Base-by-base conservation (phyloP, 2,113 vertebrate genomes). In the Octodon degus region DNA sequence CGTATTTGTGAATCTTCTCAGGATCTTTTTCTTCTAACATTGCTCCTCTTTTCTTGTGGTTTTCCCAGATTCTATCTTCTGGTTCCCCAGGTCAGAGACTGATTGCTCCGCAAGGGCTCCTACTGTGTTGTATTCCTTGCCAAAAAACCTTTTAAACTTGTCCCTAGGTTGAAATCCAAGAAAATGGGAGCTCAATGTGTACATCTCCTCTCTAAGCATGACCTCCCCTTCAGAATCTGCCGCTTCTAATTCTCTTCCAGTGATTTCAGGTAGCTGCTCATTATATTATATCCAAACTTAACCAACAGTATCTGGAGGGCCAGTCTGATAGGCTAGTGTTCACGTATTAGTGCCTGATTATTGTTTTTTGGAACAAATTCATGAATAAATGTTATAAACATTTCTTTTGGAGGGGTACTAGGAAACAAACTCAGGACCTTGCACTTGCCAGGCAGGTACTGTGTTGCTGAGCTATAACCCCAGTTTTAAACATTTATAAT, bases 361-460 rank as follows among this genome's bases (percentile, higher is more conserved):
- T 2, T 93, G 62, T 74, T 72, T 72, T 97, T 76, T 68, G 27
- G 72, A 89, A 82, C 8, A 43, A 62, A 84, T 50, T 86, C 62
- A 70, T 79, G 67, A 92, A 89, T 55, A 24, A 72, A 76, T 43
- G 68, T 20, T 89, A 34, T 93, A 86, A 88, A 89, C 17, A 63
- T 58, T 89, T 79, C 24, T 63, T 25, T 3, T 16, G 55, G 14
- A 16, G 55, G 55, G 0, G 62, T 63, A 25, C 62, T 25, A 63
- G 62, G 62, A 63, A 63, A 25, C 62, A 25, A 63, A 63, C 62
- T 63, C 22, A 63, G 24, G 24, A 63, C 24, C 62, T 63, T 63
- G 62, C 22, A 63, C 62, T 63, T 63, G 24, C 24, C 24, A 63
- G 62, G 62, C 22, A 20, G 60, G 60, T 62, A 24, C 62, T 63